Evolutionary conservation across 2,797 vertebrate genomes (phyloP), one percentile per base, ranked within the genome.

Genomic region (Sebastolobus alascanus): DNA sequence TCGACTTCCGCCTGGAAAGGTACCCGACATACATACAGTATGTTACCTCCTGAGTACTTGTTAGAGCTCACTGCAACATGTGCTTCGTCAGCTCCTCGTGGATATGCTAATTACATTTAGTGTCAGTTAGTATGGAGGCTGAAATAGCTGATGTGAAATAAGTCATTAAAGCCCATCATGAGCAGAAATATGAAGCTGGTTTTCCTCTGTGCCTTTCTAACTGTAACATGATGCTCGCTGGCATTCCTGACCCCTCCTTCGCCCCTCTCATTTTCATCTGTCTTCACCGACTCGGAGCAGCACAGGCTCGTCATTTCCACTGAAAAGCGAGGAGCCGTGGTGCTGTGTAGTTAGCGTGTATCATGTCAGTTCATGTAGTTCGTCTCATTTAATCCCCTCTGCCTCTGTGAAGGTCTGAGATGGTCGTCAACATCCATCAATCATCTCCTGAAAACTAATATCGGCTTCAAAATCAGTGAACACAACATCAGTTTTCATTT

Each of bases 211-310:
- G 59, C 58, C 29, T 52, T 55, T 65, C 67, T 22, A 50, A 31
- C 72, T 80, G 81, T 83, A 90, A 84, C 69, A 50, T n/a, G 73
- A 86, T 20, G 61, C 89, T 54, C 25, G 61, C 73, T 75, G 77
- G 4, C 84, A 80, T 83, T 74, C 52, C 63, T 85, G 83, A 86
- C 85, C 86, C 88, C 74, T 54, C 60, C 75, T 43, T 80, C 31
- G 8, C 59, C 74, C 7, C 75, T 31, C 73, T 76, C 38, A 59
- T 79, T 79, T 88, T 72, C 58, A 75, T 68, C 74, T 5, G 14
- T 75, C 72, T 65, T 64, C 43, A 35, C 66, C 59, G 52, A 82
- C 79, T 83, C 66, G 40, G 66, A 84, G 61, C 59, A 54, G 43
- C 65, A 76, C 55, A 0, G 5, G 65, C 52, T 80, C 58, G 55